Evolutionary conservation across 2,888 invertebrate species (phyloP), one percentile per base, ranked within the genome.

Genomic region (Microchrysa polita): DNA sequence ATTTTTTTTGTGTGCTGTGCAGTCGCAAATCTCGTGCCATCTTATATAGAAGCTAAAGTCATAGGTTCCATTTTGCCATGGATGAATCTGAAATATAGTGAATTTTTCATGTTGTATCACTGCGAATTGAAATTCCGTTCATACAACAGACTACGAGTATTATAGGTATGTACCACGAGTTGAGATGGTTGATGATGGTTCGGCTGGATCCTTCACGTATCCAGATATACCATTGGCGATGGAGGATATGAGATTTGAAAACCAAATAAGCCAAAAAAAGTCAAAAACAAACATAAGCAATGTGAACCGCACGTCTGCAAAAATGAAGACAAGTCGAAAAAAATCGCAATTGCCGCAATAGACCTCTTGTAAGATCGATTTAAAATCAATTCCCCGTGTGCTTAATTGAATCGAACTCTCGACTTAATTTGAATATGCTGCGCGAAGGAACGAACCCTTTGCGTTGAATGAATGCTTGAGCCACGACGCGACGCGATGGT

Each of bases 361-460:
- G 69, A 55, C 55, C 52, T 55, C 69, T 69, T 69, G 69, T 55
- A 40, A 40, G 55, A 18, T 7, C 69, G 55, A 69, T 55, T 69
- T 55, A 57, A 69, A 55, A 40, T 53, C 67, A 67, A 67, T 67
- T 67, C 67, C 48, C 34, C 65, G 42, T 55, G 55, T 69, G 57
- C 69, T 69, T 69, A 69, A 69, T 69, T 69, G 69, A 69, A 69
- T 69, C 69, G 69, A 69, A 55, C 69, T 57, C 40, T 69, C 69
- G 69, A 69, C 69, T 69, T 69, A 69, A 69, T 69, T 69, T 69
- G 69, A 69, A 69, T 69, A 55, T 40, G 69, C n/a, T n/a, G n/a
- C n/a, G n/a, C n/a, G n/a, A n/a, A n/a, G n/a, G n/a, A 20, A 69
- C 55, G 42, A 57, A 16, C 2, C 34, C 27, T 34, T 67, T 34